Evolutionary conservation across 2,113 vertebrate species (phyloP).

Genomic region (pig (Sus scrofa)): T2T-Sscrofa CM000818.6:81266001-81266500

Average conservation of each 20-base stretch:
- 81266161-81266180: slow-evolving; percentile 78
- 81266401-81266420: too few species aligned
- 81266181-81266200: slow-evolving; percentile 76
- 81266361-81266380: too few species aligned
- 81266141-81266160: slow-evolving; percentile 73
- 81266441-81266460: too few species aligned
- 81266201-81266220: slow-evolving; percentile 71
- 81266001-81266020: neutral
- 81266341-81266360: too few species aligned
- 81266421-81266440: too few species aligned
- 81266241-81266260: neutral
- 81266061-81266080: slow-evolving; percentile 60
- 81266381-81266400: too few species aligned
- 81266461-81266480: too few species aligned
- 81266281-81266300: neutral
- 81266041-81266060: neutral
- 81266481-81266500: too few species aligned
- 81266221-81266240: slow-evolving; percentile 64
- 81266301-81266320: neutral
- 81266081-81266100: slow-evolving; percentile 66
- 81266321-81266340: too few species aligned
- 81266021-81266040: slow-evolving; percentile 12
- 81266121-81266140: slow-evolving; percentile 73
- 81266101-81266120: slow-evolving; percentile 75
- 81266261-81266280: neutral